Percentiles rank a stretch among this genome's conserved stretches.
Conservation (phyloP, 2,888 invertebrate genomes). For the Anorthoa munda region DNA sequence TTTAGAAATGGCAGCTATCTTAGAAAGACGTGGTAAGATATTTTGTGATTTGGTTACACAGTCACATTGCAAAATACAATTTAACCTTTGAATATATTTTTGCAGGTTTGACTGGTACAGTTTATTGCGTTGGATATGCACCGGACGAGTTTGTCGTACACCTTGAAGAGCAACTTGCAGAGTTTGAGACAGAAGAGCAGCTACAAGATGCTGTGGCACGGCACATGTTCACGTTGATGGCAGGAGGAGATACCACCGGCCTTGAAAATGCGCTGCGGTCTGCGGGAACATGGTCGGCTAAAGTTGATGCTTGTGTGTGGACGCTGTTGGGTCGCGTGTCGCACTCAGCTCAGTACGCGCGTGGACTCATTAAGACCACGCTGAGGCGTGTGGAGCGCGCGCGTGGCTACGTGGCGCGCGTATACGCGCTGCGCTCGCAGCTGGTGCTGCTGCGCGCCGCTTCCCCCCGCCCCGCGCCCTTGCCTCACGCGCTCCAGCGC, state of each 20-base stretch:
- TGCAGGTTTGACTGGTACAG: conserved; percentile 75
- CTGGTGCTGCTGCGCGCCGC: conserved; percentile 70
- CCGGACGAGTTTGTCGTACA: conserved; percentile 72
- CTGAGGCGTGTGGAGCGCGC: conserved; percentile 66
- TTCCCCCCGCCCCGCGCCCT: background rate
- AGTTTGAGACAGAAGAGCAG: conserved; percentile 67
- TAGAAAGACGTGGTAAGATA: conserved; percentile 76
- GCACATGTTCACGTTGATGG: conserved; percentile 77
- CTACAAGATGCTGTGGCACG: conserved; percentile 74
- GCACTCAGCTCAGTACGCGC: conserved; percentile 78
- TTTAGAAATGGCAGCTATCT: conserved; percentile 76
- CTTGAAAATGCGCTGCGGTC: conserved; percentile 55
- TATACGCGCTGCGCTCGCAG: conserved; percentile 67
- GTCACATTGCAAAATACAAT: background rate
- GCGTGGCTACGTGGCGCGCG: conserved; percentile 55
- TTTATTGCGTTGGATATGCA: conserved; percentile 77
- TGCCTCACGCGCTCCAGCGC: conserved; percentile 50
- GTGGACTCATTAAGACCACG: conserved; percentile 70
- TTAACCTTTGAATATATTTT: conserved; percentile 7
- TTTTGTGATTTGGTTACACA: background rate
- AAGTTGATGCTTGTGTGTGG: conserved; percentile 71
- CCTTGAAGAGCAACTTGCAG: conserved; percentile 69
- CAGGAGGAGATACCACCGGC: conserved; percentile 32
- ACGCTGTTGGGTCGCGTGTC: conserved; percentile 73
- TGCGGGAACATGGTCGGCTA: conserved; percentile 66